These are phyloP conservation scores for Calameuta pallipes DNA, from an alignment of 2,888 invertebrate species.

Conservation along the genomic window DNA sequence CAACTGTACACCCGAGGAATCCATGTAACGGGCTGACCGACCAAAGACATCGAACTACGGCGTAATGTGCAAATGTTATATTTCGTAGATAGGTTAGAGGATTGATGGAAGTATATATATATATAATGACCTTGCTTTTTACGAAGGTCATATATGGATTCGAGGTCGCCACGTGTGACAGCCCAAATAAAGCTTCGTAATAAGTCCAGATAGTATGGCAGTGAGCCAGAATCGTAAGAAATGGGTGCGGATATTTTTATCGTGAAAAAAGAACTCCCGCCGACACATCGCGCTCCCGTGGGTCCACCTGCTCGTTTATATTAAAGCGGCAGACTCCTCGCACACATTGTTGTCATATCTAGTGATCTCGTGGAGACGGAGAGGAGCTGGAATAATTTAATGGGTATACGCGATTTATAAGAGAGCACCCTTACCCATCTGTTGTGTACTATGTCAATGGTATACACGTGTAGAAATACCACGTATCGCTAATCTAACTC, in stretches of 20 bases:
- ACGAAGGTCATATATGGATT: background rate
- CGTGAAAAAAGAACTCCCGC: slow-evolving; percentile 14
- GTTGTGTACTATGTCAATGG: background rate
- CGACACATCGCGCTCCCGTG: slow-evolving; percentile 3
- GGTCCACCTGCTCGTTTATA: slow-evolving; percentile 15
- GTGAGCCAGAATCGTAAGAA: slow-evolving; percentile 35
- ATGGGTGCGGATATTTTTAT: slow-evolving; percentile 25
- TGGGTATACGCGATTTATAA: background rate
- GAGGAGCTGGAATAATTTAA: background rate
- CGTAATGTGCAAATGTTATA: background rate
- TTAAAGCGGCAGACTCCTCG: background rate
- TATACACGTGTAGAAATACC: background rate
- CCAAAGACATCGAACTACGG: background rate
- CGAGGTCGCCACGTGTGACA: slow-evolving; percentile 34
- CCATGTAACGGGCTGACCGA: background rate
- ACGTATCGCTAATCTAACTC: background rate
- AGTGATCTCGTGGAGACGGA: background rate
- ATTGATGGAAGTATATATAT: no score
- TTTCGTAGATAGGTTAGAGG: background rate
- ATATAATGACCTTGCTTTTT: no score
- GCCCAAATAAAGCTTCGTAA: slow-evolving; percentile 33
- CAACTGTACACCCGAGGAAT: background rate
- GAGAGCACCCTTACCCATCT: background rate
- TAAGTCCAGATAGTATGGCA: slow-evolving; percentile 46
- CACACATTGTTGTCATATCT: background rate